Conservation (phyloP, 2,797 vertebrate genomes). For the Pipistrellus kuhlii region DNA sequence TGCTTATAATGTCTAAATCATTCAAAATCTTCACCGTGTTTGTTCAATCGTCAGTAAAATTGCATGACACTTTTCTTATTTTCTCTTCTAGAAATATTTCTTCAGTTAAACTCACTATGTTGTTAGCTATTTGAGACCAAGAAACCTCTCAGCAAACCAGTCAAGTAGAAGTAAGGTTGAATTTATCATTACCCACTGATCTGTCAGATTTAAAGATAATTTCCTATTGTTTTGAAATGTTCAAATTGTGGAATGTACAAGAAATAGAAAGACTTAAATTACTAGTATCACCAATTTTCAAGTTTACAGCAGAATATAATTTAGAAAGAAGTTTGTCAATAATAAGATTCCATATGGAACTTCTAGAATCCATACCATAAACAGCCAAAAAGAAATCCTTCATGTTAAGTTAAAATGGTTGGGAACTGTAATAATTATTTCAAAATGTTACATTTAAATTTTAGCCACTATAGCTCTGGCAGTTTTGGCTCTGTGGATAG, state of each 20-base stretch:
- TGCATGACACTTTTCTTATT: not conserved
- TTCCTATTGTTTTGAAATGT: conserved; percentile 28
- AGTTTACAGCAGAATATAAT: not conserved
- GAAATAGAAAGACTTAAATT: conserved; percentile 7
- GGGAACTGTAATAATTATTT: not conserved
- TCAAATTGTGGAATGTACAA: not conserved
- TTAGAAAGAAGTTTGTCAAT: not conserved
- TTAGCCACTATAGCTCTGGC: not conserved
- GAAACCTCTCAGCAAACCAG: not conserved
- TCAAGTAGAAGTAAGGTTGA: not conserved
- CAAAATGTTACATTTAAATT: conserved; percentile 14
- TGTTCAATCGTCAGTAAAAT: not conserved
- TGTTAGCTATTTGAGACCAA: not conserved
- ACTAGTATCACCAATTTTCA: not conserved
- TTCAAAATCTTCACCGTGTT: not conserved
- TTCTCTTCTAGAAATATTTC: conserved; percentile 12
- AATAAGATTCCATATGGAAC: not conserved
- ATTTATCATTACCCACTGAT: not conserved
- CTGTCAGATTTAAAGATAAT: conserved; percentile 17
- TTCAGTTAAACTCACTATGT: not conserved
- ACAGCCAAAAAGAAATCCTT: not conserved
- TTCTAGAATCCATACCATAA: not conserved
- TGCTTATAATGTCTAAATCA: not conserved
- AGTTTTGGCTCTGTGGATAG: no score
- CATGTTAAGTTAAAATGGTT: conserved; percentile 25